Conservation (phyloP, 2,113 vertebrate genomes). For the Cygnus atratus region DNA sequence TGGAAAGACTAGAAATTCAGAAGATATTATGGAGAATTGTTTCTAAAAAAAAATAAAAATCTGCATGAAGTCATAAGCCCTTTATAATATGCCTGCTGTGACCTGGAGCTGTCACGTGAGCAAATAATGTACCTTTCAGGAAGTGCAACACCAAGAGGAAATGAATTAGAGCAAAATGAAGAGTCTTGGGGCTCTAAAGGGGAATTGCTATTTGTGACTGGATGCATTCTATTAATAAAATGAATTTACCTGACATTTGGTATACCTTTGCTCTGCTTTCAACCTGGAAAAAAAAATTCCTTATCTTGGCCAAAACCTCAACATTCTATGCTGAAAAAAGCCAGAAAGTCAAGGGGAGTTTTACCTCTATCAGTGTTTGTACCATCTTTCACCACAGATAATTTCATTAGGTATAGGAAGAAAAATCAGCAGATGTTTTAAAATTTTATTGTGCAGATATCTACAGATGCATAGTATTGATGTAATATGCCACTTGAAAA, state of each 20-base stretch:
- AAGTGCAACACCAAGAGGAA: neutral
- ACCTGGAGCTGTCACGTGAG: neutral
- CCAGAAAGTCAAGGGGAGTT: neutral
- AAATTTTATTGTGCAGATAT: neutral
- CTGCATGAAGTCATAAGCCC: fast-evolving
- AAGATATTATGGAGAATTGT: neutral
- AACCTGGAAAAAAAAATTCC: neutral
- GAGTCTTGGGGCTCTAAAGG: neutral
- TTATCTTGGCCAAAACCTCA: neutral
- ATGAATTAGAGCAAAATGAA: neutral
- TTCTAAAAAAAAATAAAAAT: neutral
- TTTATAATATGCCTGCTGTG: neutral
- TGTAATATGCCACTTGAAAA: neutral
- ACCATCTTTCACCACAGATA: neutral
- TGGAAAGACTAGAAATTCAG: neutral
- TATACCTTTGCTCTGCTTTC: neutral
- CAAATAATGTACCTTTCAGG: neutral
- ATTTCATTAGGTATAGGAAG: neutral
- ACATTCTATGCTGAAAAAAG: neutral
- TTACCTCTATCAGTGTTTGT: neutral
- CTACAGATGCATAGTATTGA: neutral
- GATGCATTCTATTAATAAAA: neutral
- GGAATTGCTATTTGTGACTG: neutral
- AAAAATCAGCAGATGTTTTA: neutral
- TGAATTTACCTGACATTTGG: neutral